Base-by-base conservation (phyloP, 2,797 vertebrate genomes). In the Podarcis siculus region DNA sequence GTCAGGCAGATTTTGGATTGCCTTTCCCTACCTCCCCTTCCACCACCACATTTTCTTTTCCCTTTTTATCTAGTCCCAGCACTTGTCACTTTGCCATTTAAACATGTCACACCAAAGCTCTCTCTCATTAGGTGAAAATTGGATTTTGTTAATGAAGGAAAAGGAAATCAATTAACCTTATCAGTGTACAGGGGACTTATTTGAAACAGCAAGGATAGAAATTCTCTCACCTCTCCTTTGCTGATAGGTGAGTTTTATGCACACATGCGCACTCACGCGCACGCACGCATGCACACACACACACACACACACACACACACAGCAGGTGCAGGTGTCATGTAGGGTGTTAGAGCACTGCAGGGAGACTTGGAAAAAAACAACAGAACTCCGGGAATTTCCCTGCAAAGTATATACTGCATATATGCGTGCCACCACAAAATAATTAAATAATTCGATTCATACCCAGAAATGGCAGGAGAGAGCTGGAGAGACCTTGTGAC, bases 131-230 rank as follows among this genome's bases (percentile, higher is more conserved):
- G 92, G 95, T 73, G 45, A 95, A 96, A 96, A 96, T 95, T 95
- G 95, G 95, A 96, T 96, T 96, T 93, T 90, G 89, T 96, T 97
- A 96, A 97, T 97, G 97, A 97, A 97, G 95, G 95, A 94, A 93
- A 96, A 94, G 94, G 96, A 96, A 97, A 97, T 96, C 96, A 97
- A 97, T 97, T 97, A 96, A 96, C 96, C 94, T 96, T 95, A 95
- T 95, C 94, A 92, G 93, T 89, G 90, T 90, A 91, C 95, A 93
- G 94, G 89, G 91, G 93, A 96, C 92, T 95, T 92, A 87, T 45
- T 90, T 92, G 96, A 95, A 96, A 95, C 6, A 3, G 42, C 32
- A 67, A 35, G 27, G 30, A 32, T 92, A 30, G 71, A 86, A 92
- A 87, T 66, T 79, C 91, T 83, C 88, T 93, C 86, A 42, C 91